A percentile compares a stretch with the other conserved stretches of the same genome.
Conservation (phyloP, 2,797 vertebrate species). For the Gallirallus australis region DNA sequence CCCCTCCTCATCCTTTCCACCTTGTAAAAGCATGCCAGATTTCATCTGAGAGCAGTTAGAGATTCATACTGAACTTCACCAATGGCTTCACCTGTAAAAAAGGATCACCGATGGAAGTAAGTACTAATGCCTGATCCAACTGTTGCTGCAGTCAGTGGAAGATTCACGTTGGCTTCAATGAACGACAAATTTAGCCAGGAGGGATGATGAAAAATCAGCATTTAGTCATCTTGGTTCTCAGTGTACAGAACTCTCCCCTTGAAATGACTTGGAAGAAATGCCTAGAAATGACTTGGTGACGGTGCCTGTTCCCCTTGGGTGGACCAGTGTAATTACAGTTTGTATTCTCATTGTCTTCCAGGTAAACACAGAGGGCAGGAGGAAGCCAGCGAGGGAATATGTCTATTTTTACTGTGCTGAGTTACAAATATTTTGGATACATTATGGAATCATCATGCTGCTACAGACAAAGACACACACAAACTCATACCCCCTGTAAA, state of each 20-base stretch:
- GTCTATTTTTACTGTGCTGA: neutral
- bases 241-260: neutral
- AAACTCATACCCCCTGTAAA: accelerated
- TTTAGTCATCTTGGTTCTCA: neutral
- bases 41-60: neutral
- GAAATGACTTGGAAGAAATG: neutral
- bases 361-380: neutral
- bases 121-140: neutral
- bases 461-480: neutral
- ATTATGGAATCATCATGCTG: neutral
- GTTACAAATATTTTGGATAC: neutral
- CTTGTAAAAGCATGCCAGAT: neutral
- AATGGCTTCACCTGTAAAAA: neutral
- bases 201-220: neutral
- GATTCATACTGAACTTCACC: neutral
- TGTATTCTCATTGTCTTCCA: neutral
- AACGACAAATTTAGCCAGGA: neutral
- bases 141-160: neutral
- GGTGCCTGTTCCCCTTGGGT: neutral
- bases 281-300: neutral
- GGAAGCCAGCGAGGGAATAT: neutral
- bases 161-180: neutral
- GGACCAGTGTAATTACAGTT: neutral
- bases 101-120: neutral
- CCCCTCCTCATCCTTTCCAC: neutral